These are phyloP conservation scores for Marmota flaviventris DNA, from an alignment of 2,113 vertebrate species.

Conservation along the genomic window DNA sequence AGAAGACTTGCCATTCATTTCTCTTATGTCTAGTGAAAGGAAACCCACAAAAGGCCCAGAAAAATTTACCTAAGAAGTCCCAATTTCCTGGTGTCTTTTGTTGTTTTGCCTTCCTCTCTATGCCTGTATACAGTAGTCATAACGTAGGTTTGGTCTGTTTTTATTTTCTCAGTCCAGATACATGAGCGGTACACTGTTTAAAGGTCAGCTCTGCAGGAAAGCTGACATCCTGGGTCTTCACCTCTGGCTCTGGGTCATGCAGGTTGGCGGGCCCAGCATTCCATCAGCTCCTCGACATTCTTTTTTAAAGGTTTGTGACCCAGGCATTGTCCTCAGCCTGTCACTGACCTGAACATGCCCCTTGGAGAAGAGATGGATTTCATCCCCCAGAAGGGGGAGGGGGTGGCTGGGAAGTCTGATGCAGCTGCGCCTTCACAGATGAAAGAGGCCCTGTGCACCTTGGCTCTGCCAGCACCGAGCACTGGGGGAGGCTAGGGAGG, in stretches of 20 bases:
- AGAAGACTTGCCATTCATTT: not conserved
- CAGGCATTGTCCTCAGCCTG: not conserved
- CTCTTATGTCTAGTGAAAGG: conserved; percentile 50
- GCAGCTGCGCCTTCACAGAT: not conserved
- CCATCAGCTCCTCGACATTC: not conserved
- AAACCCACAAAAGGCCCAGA: not conserved
- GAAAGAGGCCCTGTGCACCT: not conserved
- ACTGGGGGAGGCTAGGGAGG: not conserved
- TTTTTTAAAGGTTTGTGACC: not conserved
- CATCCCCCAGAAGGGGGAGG: not conserved
- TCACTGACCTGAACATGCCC: not conserved
- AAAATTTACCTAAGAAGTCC: conserved; percentile 54
- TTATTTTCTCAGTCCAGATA: not conserved
- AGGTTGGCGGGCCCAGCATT: not conserved
- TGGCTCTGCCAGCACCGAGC: not conserved
- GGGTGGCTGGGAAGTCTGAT: not conserved
- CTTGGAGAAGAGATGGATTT: not conserved
- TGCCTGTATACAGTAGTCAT: not conserved
- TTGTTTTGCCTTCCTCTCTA: conserved; percentile 39
- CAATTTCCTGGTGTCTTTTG: conserved; percentile 49
- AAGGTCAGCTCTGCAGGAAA: conserved; percentile 25
- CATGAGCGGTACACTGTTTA: not conserved
- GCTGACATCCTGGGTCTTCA: not conserved
- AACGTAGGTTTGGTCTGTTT: conserved; percentile 11
- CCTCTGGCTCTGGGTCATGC: not conserved